Percentiles rank a stretch among this genome's conserved stretches.
Evolutionary conservation across 2,797 vertebrate species (phyloP).

Genomic region (Phoebastria nigripes): DNA sequence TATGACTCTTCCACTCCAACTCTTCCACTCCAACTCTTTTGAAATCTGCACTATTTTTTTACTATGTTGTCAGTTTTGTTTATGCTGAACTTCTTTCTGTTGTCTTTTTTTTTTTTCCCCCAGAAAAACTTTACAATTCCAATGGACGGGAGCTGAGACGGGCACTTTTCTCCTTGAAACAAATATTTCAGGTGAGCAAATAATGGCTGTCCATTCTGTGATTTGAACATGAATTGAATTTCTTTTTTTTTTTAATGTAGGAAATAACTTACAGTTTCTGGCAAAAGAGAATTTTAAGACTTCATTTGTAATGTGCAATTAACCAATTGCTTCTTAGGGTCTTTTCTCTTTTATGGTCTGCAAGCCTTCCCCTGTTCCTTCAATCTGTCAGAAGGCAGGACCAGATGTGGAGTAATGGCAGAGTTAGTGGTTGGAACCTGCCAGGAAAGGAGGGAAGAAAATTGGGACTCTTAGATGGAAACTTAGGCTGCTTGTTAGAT

Average conservation of each 20-base stretch:
- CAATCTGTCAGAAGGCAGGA: not conserved
- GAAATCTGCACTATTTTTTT: not conserved
- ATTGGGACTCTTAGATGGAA: not conserved
- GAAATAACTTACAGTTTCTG: not conserved
- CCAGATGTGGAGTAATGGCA: not conserved
- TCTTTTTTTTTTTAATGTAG: not conserved
- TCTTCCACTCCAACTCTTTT: not conserved
- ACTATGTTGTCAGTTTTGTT: not conserved
- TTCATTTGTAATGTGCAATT: not conserved
- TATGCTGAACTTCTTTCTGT: not conserved
- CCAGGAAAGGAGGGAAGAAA: not conserved
- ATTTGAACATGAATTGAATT: not conserved
- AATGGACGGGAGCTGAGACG: constrained; percentile 91
- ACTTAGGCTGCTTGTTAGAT: not conserved
- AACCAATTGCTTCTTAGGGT: not conserved
- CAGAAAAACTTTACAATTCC: constrained; percentile 94
- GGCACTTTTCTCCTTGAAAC: constrained; percentile 94
- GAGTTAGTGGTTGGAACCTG: not conserved
- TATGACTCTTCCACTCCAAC: not conserved
- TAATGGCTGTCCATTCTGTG: not conserved
- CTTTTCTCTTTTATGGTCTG: not conserved
- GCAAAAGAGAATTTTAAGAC: not conserved
- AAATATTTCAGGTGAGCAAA: constrained; percentile 92
- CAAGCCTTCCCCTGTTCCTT: not conserved
- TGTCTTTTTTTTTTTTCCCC: constrained; percentile 17